Evolutionary conservation across 2,888 invertebrate species (phyloP).

Genomic region (Eustalomyia histrio): DNA sequence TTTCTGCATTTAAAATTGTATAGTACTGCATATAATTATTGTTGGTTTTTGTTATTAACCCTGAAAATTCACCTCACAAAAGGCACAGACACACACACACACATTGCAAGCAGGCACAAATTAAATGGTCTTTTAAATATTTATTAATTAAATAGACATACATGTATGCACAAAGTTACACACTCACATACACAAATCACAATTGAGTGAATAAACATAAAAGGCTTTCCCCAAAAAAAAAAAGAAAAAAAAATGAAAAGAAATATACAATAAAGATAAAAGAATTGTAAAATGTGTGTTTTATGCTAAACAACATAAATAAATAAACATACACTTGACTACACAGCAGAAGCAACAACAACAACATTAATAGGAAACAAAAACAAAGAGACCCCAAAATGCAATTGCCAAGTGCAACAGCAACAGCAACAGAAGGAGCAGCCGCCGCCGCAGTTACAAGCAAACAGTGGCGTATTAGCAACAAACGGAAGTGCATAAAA

Average conservation of each 20-base stretch:
- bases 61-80: background rate
- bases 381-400: slow-evolving; percentile 19
- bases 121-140: slow-evolving; percentile 7
- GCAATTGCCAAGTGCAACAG: slow-evolving; percentile 24
- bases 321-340: slow-evolving; percentile 20
- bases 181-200: background rate
- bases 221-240: slow-evolving; percentile 3
- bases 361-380: background rate
- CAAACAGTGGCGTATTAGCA: background rate
- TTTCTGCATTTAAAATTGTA: too few species aligned
- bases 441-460: background rate
- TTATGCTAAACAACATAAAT: slow-evolving; percentile 18
- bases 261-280: background rate
- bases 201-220: slow-evolving; percentile 3
- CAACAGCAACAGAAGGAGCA: background rate
- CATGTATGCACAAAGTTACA: background rate
- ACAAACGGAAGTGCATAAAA: slow-evolving; percentile 45
- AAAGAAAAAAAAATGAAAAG: background rate
- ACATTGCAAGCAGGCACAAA: background rate
- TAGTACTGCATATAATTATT: too few species aligned
- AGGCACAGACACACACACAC: too few species aligned
- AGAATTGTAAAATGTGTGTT: background rate
- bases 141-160: background rate
- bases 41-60: background rate
- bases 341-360: too few species aligned